Evolutionary conservation across 2,888 invertebrate species (phyloP).

Genomic region (Drosophila sordidapex): DNA sequence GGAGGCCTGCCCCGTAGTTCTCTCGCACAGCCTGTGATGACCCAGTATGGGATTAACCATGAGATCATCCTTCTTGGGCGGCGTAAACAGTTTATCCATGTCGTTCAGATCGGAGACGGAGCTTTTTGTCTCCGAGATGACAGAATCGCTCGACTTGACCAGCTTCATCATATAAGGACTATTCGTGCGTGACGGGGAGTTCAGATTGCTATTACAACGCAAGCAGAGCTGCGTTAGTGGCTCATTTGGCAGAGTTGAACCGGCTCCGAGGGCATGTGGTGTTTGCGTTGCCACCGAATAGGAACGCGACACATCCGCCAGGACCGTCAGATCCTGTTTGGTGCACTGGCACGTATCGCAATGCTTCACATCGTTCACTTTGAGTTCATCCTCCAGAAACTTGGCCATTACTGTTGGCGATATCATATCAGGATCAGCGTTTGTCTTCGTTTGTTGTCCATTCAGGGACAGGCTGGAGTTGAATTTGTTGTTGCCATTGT

Average conservation of each 20-base stretch:
- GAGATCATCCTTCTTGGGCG: conserved; percentile 84
- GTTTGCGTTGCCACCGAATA: conserved; percentile 89
- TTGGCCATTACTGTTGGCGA: conserved; percentile 96
- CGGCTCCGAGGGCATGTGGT: conserved; percentile 84
- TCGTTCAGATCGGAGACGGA: conserved; percentile 84
- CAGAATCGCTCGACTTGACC: conserved; percentile 85
- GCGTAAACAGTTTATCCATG: conserved; percentile 83
- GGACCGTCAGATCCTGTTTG: conserved; percentile 85
- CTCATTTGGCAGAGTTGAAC: conserved; percentile 61
- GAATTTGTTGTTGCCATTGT: conserved; percentile 56
- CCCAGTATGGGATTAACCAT: conserved; percentile 86
- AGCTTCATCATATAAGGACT: conserved; percentile 85
- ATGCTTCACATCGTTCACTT: conserved; percentile 91
- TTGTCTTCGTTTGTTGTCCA: conserved; percentile 38
- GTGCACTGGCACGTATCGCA: conserved; percentile 93
- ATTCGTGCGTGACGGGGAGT: conserved; percentile 85
- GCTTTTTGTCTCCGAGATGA: conserved; percentile 85
- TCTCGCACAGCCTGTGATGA: conserved; percentile 88
- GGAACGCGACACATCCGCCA: conserved; percentile 87
- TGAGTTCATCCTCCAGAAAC: conserved; percentile 94
- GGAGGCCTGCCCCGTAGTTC: conserved; percentile 70
- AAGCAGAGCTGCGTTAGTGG: conserved; percentile 86
- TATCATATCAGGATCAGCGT: conserved; percentile 85
- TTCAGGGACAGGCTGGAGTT: conserved; percentile 41
- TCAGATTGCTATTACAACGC: conserved; percentile 87